phyloP scores from a whole-genome alignment of 2,113 vertebrate species.

The Meleagris gallopavo region DNA sequence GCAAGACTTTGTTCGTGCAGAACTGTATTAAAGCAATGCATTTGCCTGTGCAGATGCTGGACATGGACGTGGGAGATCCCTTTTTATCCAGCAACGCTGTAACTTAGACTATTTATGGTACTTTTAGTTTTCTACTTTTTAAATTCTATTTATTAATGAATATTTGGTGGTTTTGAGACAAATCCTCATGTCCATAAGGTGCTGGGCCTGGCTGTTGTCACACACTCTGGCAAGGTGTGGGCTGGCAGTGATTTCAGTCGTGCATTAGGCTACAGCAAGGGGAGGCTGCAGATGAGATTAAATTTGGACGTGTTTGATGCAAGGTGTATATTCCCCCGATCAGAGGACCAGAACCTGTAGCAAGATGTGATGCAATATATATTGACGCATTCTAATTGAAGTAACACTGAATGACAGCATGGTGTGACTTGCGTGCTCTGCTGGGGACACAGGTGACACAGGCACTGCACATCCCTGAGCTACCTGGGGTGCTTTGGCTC shows the following conservation, averaged over 20 bases:
- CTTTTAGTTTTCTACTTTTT: neutral
- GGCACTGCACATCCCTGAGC: neutral
- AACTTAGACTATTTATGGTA: neutral
- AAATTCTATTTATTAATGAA: neutral
- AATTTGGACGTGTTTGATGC: neutral
- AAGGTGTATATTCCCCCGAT: neutral
- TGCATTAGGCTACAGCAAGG: neutral
- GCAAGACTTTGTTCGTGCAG: neutral
- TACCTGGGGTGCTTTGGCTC: neutral
- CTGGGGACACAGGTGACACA: neutral
- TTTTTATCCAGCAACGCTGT: neutral
- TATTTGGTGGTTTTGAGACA: neutral
- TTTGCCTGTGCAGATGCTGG: neutral
- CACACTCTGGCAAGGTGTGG: neutral
- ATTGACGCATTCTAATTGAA: neutral
- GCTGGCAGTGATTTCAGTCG: neutral
- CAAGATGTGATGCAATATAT: neutral
- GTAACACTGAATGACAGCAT: neutral
- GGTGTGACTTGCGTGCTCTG: neutral
- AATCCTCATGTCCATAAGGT: neutral
- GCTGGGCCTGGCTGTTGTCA: neutral
- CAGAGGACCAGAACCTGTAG: neutral
- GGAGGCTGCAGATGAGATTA: neutral
- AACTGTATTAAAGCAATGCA: rapidly evolving
- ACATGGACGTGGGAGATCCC: neutral